A percentile compares a stretch with the other conserved stretches of the same genome.
phyloP scores from a whole-genome alignment of 2,797 vertebrate genomes.

The Ceryle rudis region DNA sequence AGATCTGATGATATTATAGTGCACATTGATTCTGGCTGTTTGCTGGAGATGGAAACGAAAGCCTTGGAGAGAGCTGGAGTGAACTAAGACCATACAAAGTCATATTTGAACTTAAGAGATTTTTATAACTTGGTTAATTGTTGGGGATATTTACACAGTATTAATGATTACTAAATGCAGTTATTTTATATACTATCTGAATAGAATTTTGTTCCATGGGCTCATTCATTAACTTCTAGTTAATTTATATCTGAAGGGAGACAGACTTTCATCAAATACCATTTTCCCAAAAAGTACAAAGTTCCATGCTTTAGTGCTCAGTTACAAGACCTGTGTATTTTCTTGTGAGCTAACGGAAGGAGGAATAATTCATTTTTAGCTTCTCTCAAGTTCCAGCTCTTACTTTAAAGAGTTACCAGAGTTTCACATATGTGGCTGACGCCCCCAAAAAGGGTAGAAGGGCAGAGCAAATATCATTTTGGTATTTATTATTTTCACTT shows the following conservation, averaged over 20 bases:
- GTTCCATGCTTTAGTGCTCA: neutral
- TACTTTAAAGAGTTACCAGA: neutral
- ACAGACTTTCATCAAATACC: neutral
- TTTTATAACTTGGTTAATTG: neutral
- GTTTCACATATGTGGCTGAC: neutral
- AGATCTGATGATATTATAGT: neutral
- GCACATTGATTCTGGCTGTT: constrained; percentile 10
- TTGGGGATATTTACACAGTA: neutral
- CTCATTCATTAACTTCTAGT: neutral
- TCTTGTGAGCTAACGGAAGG: neutral
- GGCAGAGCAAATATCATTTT: neutral
- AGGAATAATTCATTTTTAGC: neutral
- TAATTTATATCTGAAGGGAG: neutral
- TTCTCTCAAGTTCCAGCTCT: neutral
- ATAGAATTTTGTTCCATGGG: neutral
- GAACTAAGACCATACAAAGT: neutral
- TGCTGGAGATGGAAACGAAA: constrained; percentile 18
- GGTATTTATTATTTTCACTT: neutral
- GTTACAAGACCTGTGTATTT: neutral
- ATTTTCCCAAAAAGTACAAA: neutral
- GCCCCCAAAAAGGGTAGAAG: neutral
- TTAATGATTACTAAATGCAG: neutral
- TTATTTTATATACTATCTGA: neutral
- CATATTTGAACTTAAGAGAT: neutral
- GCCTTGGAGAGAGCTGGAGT: neutral